Conservation (phyloP, 2,113 vertebrate species). For the Steatornis caripensis region DNA sequence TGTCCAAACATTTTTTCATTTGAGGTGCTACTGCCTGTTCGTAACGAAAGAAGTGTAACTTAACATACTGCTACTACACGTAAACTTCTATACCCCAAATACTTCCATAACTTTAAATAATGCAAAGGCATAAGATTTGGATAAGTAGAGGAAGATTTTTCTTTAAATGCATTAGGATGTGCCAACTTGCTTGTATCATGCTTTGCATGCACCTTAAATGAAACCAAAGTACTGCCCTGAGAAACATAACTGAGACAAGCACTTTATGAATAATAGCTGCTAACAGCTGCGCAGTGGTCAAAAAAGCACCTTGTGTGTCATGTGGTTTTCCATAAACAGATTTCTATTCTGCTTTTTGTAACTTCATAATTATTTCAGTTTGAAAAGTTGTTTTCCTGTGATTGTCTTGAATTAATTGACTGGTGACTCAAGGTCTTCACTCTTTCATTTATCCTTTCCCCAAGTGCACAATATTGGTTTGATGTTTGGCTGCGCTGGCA, state of each 20-base stretch:
- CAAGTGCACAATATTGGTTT: not conserved
- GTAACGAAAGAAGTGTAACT: not conserved
- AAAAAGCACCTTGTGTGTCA: not conserved
- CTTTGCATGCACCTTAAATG: not conserved
- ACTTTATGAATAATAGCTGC: not conserved
- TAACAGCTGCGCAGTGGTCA: not conserved
- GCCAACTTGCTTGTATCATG: not conserved
- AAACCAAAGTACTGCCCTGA: accelerated
- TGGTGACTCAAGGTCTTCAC: not conserved
- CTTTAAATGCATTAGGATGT: not conserved
- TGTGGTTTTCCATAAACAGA: not conserved
- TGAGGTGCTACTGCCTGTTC: not conserved
- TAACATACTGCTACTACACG: not conserved
- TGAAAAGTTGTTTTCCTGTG: not conserved
- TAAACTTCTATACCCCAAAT: not conserved
- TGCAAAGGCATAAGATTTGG: not conserved
- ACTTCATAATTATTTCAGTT: not conserved
- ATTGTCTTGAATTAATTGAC: not conserved
- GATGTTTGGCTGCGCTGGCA: not conserved
- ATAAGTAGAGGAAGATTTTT: not conserved
- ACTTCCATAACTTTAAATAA: not conserved
- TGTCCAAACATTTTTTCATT: not conserved
- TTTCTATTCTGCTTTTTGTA: not conserved
- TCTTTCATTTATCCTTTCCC: not conserved
- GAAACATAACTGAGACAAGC: accelerated